Conservation (phyloP, 1,140 invertebrate genomes). For the Portunus trituberculatus region DNA sequence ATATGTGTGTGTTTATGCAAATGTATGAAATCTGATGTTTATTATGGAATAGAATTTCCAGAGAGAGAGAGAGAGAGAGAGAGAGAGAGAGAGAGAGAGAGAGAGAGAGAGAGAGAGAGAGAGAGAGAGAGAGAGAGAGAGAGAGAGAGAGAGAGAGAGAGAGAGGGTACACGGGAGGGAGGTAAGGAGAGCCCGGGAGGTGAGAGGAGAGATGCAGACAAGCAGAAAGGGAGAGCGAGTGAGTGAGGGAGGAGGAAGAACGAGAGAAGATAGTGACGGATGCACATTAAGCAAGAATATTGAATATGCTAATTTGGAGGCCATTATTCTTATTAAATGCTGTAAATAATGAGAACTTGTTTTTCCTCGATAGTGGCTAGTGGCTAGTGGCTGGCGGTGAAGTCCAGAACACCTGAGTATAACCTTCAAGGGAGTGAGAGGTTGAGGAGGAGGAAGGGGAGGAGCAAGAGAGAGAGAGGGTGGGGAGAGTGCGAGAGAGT, state of each 20-base stretch:
- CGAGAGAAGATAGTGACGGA: conserved; percentile 39
- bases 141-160: conserved; percentile 44
- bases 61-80: not conserved
- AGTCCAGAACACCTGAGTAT: not conserved
- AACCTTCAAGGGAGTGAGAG: not conserved
- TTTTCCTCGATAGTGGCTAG: not conserved
- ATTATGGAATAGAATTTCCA: not conserved
- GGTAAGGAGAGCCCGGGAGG: not conserved
- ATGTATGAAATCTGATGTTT: no score
- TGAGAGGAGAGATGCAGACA: not conserved
- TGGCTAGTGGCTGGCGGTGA: not conserved
- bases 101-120: conserved; percentile 57
- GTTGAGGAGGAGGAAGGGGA: not conserved
- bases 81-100: conserved; percentile 18
- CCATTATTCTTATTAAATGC: conserved; percentile 67
- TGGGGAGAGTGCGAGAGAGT: not conserved
- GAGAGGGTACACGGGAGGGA: not conserved
- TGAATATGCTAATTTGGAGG: conserved; percentile 70
- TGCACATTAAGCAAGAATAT: conserved; percentile 62
- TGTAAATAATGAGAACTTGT: conserved; percentile 50
- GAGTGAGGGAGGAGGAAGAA: not conserved
- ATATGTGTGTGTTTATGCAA: no score
- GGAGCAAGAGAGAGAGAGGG: not conserved
- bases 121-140: conserved; percentile 59
- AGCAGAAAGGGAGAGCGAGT: not conserved